Percentiles rank a stretch among this genome's conserved stretches.
These are phyloP conservation scores for Linnaemya tessellans DNA, from an alignment of 2,888 invertebrate genomes.

Conservation along the genomic window DNA sequence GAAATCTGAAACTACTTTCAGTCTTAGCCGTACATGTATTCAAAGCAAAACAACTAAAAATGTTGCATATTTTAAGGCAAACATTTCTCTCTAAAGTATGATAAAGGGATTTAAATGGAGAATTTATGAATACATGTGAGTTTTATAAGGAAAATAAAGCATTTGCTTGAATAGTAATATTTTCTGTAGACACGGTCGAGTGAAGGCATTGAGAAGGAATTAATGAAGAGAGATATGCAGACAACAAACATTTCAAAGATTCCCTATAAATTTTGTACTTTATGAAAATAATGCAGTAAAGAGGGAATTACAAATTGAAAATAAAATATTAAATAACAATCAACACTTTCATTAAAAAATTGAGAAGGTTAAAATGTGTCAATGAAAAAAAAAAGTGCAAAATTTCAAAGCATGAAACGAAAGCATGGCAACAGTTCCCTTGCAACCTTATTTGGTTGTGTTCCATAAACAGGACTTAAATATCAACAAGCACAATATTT, in stretches of 20 bases:
- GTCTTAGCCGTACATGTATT: conserved; percentile 3
- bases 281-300: too few species aligned
- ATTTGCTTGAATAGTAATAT: neutral
- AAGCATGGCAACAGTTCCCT: too few species aligned
- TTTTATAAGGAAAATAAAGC: neutral
- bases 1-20: neutral
- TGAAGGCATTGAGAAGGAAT: too few species aligned
- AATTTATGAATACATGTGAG: neutral
- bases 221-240: neutral
- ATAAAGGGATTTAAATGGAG: neutral
- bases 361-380: too few species aligned
- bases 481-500: too few species aligned
- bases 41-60: neutral
- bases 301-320: too few species aligned
- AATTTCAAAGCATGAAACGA: too few species aligned
- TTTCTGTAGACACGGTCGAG: neutral
- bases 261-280: too few species aligned
- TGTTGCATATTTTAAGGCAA: conserved; percentile 23
- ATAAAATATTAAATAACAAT: too few species aligned
- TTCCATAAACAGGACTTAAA: too few species aligned
- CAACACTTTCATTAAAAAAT: neutral
- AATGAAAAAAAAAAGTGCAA: too few species aligned
- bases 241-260: neutral
- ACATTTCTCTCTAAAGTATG: neutral
- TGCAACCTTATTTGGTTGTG: too few species aligned